Evolutionary conservation across 2,797 vertebrate genomes (phyloP).

Genomic region (Cyclopterus lumpus): DNA sequence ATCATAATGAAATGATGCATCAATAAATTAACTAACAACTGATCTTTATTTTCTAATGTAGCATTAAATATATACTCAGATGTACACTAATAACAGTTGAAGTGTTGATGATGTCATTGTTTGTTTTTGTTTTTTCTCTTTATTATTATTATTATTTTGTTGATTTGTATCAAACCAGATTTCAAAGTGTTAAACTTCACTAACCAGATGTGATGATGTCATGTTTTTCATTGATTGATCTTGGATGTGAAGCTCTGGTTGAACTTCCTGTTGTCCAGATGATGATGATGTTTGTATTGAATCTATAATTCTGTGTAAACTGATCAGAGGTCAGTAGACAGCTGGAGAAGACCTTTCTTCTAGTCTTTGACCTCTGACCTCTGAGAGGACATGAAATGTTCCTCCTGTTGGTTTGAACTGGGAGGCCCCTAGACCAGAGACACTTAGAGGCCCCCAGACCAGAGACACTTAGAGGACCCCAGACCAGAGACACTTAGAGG

Average conservation of each 20-base stretch:
- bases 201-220: background rate
- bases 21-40: background rate
- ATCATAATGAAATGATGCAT: background rate
- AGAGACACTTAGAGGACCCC: too few species aligned
- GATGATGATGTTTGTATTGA: slow-evolving; percentile 27
- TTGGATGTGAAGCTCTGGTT: too few species aligned
- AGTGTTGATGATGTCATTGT: background rate
- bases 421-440: too few species aligned
- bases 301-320: slow-evolving; percentile 14
- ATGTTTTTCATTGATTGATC: too few species aligned
- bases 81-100: background rate
- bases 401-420: too few species aligned
- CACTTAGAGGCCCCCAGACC: too few species aligned
- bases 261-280: slow-evolving; percentile 35
- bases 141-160: background rate
- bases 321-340: slow-evolving; percentile 23
- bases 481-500: too few species aligned
- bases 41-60: background rate
- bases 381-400: background rate
- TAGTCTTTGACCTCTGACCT: slow-evolving; percentile 22
- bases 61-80: background rate
- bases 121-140: background rate
- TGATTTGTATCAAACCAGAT: background rate
- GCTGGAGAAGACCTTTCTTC: slow-evolving; percentile 5
- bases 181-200: background rate